Evolutionary conservation across 2,888 invertebrate genomes (phyloP), one percentile per base, ranked within the genome.

Genomic region (Tipula vernalis): DNA sequence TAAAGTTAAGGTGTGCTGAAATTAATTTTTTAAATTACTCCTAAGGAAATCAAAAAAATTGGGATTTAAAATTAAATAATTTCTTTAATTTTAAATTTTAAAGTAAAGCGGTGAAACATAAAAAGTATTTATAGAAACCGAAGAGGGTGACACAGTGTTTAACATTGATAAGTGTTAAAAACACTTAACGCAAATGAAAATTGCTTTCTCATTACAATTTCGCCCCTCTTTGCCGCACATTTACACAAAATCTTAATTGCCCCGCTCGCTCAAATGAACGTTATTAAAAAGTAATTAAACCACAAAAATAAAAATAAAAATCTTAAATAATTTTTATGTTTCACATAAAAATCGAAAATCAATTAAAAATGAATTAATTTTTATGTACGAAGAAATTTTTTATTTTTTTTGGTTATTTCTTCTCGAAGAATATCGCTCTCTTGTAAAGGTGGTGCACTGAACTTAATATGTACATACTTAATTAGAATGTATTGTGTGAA

Each of bases 331-430:
- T 28, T 57, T 57, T 57, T 57, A 3, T 57, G 71, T 71, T 71
- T 71, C 71, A 71, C 71, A 71, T 71, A 71, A 71, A 71, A 71
- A 71, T 71, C n/a, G 71, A 71, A 71, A 71, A 71, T 71, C 71
- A 71, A 71, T 71, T 71, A 71, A 71, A 71, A 71, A 12, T 28
- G n/a, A 71, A 71, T 71, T 71, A 71, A 71, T 28, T 71, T 71
- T 71, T 28, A 28, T 71, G 28, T 71, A 28, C 44, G 44, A 10
- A 12, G 6, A 44, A 44, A n/a, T n/a, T n/a, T 12, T 39, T 44
- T 51, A 3, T n/a, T 28, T 28, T n/a, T 51, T 15, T 57, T 12
- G 51, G 51, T 57, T 57, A 57, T 57, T n/a, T 6, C 5, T 57
- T 57, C 51, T 57, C 51, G 51, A 15, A 13, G n/a, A 57, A 57